Percentiles rank a stretch among this genome's conserved stretches.
phyloP scores from a whole-genome alignment of 2,888 invertebrate species.

The Troides aeacus region DNA sequence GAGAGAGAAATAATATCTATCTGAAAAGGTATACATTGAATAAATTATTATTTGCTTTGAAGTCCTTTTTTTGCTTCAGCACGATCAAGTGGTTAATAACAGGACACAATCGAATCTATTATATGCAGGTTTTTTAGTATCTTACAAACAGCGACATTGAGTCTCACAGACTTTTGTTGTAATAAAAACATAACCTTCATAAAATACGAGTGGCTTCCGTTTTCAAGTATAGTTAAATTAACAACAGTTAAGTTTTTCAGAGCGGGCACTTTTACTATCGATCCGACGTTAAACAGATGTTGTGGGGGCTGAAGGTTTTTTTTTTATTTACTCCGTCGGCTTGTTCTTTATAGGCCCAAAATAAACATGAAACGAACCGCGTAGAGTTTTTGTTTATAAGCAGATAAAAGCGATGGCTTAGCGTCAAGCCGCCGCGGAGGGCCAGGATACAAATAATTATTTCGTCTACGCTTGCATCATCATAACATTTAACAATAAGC shows the following conservation, averaged over 20 bases:
- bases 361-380: slow-evolving; percentile 11
- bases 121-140: too few relatives aligned
- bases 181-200: neutral
- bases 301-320: slow-evolving; percentile 10
- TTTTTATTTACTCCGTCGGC: slow-evolving; percentile 7
- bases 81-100: too few relatives aligned
- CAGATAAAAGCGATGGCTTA: neutral
- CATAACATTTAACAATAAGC: neutral
- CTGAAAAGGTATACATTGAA: too few relatives aligned
- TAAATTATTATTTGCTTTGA: too few relatives aligned
- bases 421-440: neutral
- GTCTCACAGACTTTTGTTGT: too few relatives aligned
- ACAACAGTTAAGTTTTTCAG: slow-evolving; percentile 14
- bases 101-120: too few relatives aligned
- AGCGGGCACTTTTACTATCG: slow-evolving; percentile 10
- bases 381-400: slow-evolving; percentile 5
- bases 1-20: too few relatives aligned
- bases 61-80: too few relatives aligned
- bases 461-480: neutral
- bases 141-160: too few relatives aligned
- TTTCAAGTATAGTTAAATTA: slow-evolving; percentile 11
- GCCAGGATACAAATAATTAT: neutral
- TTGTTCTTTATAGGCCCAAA: slow-evolving; percentile 13
- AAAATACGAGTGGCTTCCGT: slow-evolving; percentile 1
- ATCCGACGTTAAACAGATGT: slow-evolving; percentile 17